Evolutionary conservation across 1,140 invertebrate species (phyloP), one percentile per base, ranked within the genome.

Genomic region (Colletes gigas): DNA sequence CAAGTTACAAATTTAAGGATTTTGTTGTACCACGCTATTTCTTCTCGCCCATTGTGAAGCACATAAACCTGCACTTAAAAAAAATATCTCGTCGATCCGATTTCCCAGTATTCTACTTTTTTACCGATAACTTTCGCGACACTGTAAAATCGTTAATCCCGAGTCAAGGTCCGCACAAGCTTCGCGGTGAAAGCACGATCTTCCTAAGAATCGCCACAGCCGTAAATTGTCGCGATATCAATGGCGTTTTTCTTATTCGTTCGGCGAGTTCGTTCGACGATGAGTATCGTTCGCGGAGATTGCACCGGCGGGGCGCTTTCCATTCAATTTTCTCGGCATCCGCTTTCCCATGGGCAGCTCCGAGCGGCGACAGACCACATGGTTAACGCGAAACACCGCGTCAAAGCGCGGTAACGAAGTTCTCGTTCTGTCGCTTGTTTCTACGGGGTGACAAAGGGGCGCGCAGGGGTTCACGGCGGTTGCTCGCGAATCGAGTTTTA

Each of bases 401-500:
- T 69, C 67, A 54, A 69, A 54, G 59, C 30, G 67, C 19, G 47
- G 6, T 69, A 69, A 69, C 67, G 50, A 52, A 50, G 67, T 69
- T 69, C 66, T 30, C 9, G 19, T 68, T 52, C 52, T 21, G 67
- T 30, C 21, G 67, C 4, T 39, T 9, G 54, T 59, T 41, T 17
- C 12, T 7, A 30, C 30, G 30, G 4, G 1, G n/a, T 41, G 39
- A 71, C 69, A 75, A 54, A 75, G 62, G 57, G 8, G 57, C 4
- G 4, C n/a, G 30, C 60, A 15, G 4, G 21, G n/a, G 21, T 78
- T 67, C 75, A 78, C 76, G 60, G 68, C 71, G 72, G 77, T 71
- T 63, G 67, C 73, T 67, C 76, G 78, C 70, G 65, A 83, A 83
- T 83, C 82, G 74, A 52, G 59, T 79, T 78, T 73, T 76, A 78